Conservation (phyloP, 2,888 invertebrate genomes). For the Mesochorus sp. region DNA sequence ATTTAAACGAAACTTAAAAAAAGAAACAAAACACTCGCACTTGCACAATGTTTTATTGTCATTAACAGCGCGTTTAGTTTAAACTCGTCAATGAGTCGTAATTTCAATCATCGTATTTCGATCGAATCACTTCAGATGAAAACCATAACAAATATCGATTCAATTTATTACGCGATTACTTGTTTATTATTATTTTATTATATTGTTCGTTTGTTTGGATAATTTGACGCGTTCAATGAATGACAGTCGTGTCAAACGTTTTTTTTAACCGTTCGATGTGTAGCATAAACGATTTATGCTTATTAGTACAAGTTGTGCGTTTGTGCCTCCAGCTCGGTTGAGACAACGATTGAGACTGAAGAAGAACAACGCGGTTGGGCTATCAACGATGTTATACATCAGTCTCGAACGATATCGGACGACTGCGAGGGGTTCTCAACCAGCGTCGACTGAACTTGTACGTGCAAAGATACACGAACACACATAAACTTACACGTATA, state of each 20-base stretch:
- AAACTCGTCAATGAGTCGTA: too few species aligned
- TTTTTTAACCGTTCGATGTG: neutral
- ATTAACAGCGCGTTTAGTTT: too few species aligned
- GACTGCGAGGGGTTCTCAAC: slow-evolving; percentile 64
- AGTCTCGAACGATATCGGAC: slow-evolving; percentile 67
- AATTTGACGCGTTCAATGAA: too few species aligned
- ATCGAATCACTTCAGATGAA: too few species aligned
- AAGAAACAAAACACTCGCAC: too few species aligned
- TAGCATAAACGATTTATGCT: neutral
- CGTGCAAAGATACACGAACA: neutral
- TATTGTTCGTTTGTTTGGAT: too few species aligned
- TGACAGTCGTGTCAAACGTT: neutral
- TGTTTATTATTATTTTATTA: neutral
- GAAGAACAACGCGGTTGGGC: slow-evolving; percentile 51
- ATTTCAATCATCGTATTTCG: too few species aligned
- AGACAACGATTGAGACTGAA: slow-evolving; percentile 68
- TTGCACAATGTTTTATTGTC: neutral
- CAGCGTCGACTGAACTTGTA: slow-evolving; percentile 43
- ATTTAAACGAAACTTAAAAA: too few species aligned
- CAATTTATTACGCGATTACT: too few species aligned
- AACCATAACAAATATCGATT: too few species aligned
- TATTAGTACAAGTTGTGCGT: neutral
- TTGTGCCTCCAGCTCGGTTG: slow-evolving; percentile 51
- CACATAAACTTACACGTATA: too few species aligned
- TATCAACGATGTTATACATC: slow-evolving; percentile 66